Evolutionary conservation across 1,140 invertebrate genomes (phyloP), one percentile per base, ranked within the genome.

Genomic region (Leptinotarsa defecta): DNA sequence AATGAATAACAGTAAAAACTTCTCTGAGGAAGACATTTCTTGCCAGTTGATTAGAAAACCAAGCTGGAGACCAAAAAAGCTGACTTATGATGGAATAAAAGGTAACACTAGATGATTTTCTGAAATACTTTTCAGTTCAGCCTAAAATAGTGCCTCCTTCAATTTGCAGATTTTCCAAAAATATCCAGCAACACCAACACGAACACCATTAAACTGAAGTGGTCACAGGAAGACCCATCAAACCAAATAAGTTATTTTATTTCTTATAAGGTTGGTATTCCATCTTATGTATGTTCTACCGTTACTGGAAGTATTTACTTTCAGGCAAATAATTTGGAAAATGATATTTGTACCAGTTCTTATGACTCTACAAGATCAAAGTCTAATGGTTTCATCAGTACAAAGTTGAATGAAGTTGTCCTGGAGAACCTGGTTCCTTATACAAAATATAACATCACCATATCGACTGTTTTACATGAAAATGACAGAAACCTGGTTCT

Each of bases 171-270:
- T n/a, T 57, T 57, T 8, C 80, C 81, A 34, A 61, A 74, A 27
- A 64, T 80, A 22, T 71, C 75, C 2, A 62, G 27, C 34, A 24
- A 22, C 19, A 63, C 49, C n/a, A 81, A 78, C 63, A 73, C 74
- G 1, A 78, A 77, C 3, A 76, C 77, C n/a, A 80, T 82, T 19
- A 78, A 72, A 49, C 64, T 82, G 24, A 76, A 48, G 8, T 82
- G 81, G 81, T 49, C 22, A 2, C 72, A 77, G 27, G 79, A 81
- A 69, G 80, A 82, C 71, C 69, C 73, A 13, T 68, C 77, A 13
- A 76, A 79, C 63, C 73, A 77, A 64, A 71, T 82, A 13, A 80
- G 71, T 62, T 82, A 82, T 76, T 82, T 82, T 61, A 75, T 82
- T 48, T 77, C 67, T 22, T 82, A 82, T 74, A 71, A 81, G 73